Evolutionary conservation across 1,140 invertebrate species (phyloP).

Genomic region (Pogonomyrmex barbatus): DNA sequence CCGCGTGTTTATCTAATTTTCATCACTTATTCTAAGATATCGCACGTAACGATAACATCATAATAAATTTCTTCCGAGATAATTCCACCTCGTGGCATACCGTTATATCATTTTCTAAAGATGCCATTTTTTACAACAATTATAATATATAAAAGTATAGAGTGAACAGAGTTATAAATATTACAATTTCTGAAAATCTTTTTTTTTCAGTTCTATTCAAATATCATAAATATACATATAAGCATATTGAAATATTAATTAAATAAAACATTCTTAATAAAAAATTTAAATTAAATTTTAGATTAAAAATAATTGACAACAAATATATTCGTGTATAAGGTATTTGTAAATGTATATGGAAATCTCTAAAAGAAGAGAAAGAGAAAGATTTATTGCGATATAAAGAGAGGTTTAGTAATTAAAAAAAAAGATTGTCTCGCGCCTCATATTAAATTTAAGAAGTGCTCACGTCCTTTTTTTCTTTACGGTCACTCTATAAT

Average conservation of each 20-base stretch:
- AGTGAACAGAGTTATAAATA: neutral
- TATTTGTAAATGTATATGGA: neutral
- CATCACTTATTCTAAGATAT: neutral
- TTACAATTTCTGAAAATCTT: neutral
- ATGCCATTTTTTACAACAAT: neutral
- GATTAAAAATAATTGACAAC: neutral
- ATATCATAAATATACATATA: neutral
- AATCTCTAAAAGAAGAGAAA: neutral
- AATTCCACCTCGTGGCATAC: neutral
- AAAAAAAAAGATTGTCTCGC: slow-evolving; percentile 18
- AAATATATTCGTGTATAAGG: neutral
- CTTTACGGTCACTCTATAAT: slow-evolving; percentile 18
- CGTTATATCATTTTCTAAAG: neutral
- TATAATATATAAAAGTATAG: slow-evolving; percentile 1
- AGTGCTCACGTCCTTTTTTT: slow-evolving; percentile 39
- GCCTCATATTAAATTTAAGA: slow-evolving; percentile 37
- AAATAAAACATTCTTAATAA: neutral
- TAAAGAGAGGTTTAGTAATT: neutral
- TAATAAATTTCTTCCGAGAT: slow-evolving; percentile 4
- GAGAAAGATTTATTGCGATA: neutral
- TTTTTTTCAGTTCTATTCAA: no score
- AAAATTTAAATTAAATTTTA: neutral
- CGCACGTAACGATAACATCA: neutral
- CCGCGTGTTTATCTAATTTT: slow-evolving; percentile 33
- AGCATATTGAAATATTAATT: neutral